These are phyloP conservation scores for Sipha maydis DNA, from an alignment of 2,888 invertebrate genomes.

Conservation along the genomic window DNA sequence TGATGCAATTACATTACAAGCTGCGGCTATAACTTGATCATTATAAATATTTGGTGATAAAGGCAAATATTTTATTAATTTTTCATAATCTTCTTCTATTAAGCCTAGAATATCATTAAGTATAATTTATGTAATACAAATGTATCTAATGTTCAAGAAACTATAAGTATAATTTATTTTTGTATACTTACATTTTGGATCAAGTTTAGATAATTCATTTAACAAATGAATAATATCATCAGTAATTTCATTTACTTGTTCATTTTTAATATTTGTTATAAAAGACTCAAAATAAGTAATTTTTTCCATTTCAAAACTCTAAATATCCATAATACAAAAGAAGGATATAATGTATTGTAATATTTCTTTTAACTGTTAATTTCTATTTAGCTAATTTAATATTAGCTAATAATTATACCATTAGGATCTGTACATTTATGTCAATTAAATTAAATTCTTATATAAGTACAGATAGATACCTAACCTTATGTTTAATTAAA, in stretches of 20 bases:
- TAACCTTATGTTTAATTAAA: no score
- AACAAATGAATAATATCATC: slow-evolving; percentile 10
- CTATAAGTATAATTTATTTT: neutral
- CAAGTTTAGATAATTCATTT: slow-evolving; percentile 42
- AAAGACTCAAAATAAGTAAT: neutral
- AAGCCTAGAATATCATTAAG: slow-evolving; percentile 29
- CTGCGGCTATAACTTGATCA: slow-evolving; percentile 36
- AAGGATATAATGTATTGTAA: no score
- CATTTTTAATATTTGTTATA: neutral
- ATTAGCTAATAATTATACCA: no score
- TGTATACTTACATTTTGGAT: slow-evolving; percentile 48
- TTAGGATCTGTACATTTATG: no score
- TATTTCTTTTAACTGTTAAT: no score
- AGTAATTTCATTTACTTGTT: slow-evolving; percentile 3
- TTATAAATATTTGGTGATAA: neutral
- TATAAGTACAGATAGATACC: no score
- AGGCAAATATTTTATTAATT: slow-evolving; percentile 45
- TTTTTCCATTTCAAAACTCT: slow-evolving; percentile 27
- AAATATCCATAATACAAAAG: neutral
- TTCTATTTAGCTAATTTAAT: no score
- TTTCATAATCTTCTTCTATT: slow-evolving; percentile 25
- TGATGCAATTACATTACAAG: slow-evolving; percentile 45
- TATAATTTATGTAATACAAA: neutral
- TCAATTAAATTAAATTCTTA: no score
- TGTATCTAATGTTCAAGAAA: neutral